Evolutionary conservation across 2,888 invertebrate genomes (phyloP).

Genomic region (Busseola fusca): DNA sequence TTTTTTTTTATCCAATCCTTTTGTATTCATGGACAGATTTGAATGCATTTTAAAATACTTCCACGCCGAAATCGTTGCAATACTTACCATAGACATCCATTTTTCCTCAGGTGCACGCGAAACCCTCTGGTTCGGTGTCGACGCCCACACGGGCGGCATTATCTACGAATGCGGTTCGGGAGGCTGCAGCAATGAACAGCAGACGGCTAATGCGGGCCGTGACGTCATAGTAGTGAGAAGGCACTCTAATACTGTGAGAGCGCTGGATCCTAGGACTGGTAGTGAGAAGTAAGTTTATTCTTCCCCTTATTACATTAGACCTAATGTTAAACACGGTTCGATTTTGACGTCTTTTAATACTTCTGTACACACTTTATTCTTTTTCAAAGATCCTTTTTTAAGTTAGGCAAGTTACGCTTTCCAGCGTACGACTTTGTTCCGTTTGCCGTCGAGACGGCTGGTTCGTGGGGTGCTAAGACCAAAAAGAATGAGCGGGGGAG

Average conservation of each 20-base stretch:
- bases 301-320: neutral
- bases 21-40: neutral
- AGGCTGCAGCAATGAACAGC: conserved; percentile 92
- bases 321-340: neutral
- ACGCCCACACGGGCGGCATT: conserved; percentile 91
- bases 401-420: too few species aligned
- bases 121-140: conserved; percentile 95
- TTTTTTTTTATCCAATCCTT: neutral
- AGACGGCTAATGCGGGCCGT: conserved; percentile 78
- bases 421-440: too few species aligned
- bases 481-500: too few species aligned
- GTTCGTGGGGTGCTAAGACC: too few species aligned
- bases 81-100: neutral
- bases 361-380: too few species aligned
- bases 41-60: neutral
- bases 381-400: too few species aligned
- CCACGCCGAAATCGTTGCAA: neutral
- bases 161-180: conserved; percentile 94
- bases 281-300: conserved; percentile 91
- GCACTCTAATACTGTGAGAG: conserved; percentile 96
- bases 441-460: too few species aligned
- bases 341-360: neutral
- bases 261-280: conserved; percentile 96
- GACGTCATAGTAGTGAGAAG: conserved; percentile 93
- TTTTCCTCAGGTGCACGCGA: conserved; percentile 93